phyloP scores from a whole-genome alignment of 2,888 invertebrate genomes.

The Tetheella fluctuosa region DNA sequence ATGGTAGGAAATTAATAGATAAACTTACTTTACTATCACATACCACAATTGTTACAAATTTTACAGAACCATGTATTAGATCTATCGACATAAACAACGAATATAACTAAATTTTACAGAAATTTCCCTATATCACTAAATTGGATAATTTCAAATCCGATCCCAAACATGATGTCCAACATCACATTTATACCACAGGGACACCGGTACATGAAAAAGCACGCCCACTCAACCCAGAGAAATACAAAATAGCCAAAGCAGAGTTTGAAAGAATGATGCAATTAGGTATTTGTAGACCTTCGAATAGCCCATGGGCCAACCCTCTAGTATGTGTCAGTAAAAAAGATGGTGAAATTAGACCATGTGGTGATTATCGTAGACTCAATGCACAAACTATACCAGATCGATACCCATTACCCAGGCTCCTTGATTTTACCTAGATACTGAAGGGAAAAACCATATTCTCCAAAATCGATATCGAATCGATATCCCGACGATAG shows the following conservation, averaged over 20 bases:
- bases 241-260: slow-evolving; percentile 41
- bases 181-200: slow-evolving; percentile 49
- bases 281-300: slow-evolving; percentile 59
- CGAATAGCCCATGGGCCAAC: slow-evolving; percentile 56
- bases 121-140: slow-evolving; percentile 31
- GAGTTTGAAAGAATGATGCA: slow-evolving; percentile 51
- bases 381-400: slow-evolving; percentile 48
- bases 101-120: slow-evolving; percentile 19
- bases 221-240: slow-evolving; percentile 48
- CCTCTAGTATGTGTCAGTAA: slow-evolving; percentile 34
- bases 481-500: slow-evolving; percentile 3
- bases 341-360: slow-evolving; percentile 31
- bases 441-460: neutral
- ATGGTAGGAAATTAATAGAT: slow-evolving; percentile 25
- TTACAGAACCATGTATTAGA: slow-evolving; percentile 15
- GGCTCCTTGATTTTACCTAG: neutral
- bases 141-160: slow-evolving; percentile 27
- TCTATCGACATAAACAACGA: slow-evolving; percentile 10
- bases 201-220: slow-evolving; percentile 46
- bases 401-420: slow-evolving; percentile 45
- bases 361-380: slow-evolving; percentile 57
- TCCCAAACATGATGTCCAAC: slow-evolving; percentile 27
- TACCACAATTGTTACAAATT: slow-evolving; percentile 18
- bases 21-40: slow-evolving; percentile 16
- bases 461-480: neutral